These are phyloP conservation scores for Notamacropus eugenii DNA, from an alignment of 2,797 vertebrate species.

Conservation along the genomic window DNA sequence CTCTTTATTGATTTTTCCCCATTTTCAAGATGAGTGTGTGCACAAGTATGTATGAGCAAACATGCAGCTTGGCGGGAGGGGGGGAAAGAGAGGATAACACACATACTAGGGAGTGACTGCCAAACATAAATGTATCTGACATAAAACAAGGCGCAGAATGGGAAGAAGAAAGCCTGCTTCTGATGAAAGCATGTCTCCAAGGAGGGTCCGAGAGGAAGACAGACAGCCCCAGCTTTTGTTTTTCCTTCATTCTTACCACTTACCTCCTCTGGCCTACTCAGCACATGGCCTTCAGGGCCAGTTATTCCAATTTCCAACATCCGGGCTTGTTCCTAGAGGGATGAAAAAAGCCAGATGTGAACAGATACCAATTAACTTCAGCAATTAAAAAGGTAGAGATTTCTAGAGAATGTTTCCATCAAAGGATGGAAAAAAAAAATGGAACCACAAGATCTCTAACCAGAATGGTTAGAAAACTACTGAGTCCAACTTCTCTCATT, in stretches of 20 bases:
- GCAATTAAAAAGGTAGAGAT: slow-evolving; percentile 15
- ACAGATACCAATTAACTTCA: background rate
- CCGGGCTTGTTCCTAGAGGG: slow-evolving; percentile 92
- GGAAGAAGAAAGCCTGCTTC: background rate
- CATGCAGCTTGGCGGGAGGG: background rate
- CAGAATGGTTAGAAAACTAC: background rate
- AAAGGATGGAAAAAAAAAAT: background rate
- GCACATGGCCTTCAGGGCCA: slow-evolving; percentile 96
- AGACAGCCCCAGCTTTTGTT: background rate
- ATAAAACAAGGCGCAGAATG: background rate
- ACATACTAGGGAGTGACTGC: accelerated
- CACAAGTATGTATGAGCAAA: background rate
- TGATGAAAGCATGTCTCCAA: background rate
- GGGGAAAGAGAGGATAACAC: background rate
- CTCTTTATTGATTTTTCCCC: background rate
- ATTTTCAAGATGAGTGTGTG: background rate
- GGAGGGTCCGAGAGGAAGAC: background rate
- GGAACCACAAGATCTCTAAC: background rate
- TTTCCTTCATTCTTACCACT: slow-evolving; percentile 17
- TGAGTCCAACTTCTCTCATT: background rate
- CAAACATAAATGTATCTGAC: background rate
- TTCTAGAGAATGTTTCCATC: background rate
- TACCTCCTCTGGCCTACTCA: slow-evolving; percentile 98
- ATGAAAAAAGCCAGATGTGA: slow-evolving; percentile 36
- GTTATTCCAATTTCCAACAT: slow-evolving; percentile 99